Base-by-base conservation (phyloP, 2,113 vertebrate genomes). In the Rhinoptilus africanus region DNA sequence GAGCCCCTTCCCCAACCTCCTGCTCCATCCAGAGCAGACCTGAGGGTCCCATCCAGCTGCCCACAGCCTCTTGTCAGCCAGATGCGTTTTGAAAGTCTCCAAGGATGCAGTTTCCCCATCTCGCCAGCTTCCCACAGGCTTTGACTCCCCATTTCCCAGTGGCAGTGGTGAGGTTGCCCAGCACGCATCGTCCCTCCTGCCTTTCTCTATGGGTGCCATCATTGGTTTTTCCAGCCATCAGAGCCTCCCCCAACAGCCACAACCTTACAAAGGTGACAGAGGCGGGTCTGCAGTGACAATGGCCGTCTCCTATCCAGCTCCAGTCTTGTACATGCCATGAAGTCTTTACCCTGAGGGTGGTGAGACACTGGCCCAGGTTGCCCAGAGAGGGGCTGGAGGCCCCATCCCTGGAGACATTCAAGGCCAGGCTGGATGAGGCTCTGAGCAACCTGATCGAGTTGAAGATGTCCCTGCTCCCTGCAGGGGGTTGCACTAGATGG, bases 161-260 rank as follows among this genome's bases (percentile, higher is more conserved):
- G 32, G 26, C 34, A 18, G 14, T 3, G 0, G 13, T 20, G 68
- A 60, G 53, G 54, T 2, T 66, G 59, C 68, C 54, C 69, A 48
- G 50, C 5, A 1, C 1, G 1, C 32, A 12, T 12, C n/a, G 0
- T 27, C 69, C 30, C 21, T 26, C 81, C 50, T 69, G 48, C 39
- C 35, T 69, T 79, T 35, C 21, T 15, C 71, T n/a, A 10, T 8
- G 27, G 48, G 34, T n/a, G 15, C 2, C 1, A 54, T 0, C 6
- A 17, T 10, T 18, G 57, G 3, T 6, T 37, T 28, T 77, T 10
- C 30, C 50, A 59, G 17, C 63, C n/a, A 18, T 2, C 50, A 50
- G 26, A 22, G 14, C 20, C 32, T 73, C 9, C 16, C n/a, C 27
- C 21, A 37, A 4, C 10, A 85, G 71, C n/a, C 32, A 43, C 60